Conservation (phyloP, 2,888 invertebrate species). For the Eilema griseolum region DNA sequence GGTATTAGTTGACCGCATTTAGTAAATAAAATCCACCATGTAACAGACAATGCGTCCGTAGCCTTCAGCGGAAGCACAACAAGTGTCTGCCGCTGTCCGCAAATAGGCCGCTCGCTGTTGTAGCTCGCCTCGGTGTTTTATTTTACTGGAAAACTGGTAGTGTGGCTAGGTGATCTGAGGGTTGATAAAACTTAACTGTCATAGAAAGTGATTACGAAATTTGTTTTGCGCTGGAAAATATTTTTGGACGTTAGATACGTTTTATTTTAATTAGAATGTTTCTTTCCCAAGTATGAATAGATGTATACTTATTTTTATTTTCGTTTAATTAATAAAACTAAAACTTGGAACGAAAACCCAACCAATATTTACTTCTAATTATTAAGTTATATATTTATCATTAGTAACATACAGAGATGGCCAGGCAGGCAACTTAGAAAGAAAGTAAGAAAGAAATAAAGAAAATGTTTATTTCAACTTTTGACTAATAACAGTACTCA, state of each 20-base stretch:
- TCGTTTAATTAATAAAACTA: neutral
- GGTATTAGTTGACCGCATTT: constrained; percentile 44
- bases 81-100: constrained; percentile 78
- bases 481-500: no score
- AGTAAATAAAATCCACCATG: constrained; percentile 73
- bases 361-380: neutral
- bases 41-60: constrained; percentile 65
- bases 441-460: no score
- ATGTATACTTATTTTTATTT: neutral
- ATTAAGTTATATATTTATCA: no score
- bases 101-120: constrained; percentile 81
- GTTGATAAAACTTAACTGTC: neutral
- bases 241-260: neutral
- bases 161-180: neutral
- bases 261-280: neutral
- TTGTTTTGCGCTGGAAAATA: neutral
- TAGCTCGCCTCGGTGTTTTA: constrained; percentile 56
- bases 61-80: constrained; percentile 75
- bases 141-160: constrained; percentile 54
- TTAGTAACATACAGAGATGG: neutral
- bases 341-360: neutral
- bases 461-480: no score
- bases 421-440: no score
- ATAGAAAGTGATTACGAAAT: neutral
- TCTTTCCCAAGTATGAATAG: no score